Evolutionary conservation across 2,888 invertebrate species (phyloP).

Genomic region (Brenthis hecate): DNA sequence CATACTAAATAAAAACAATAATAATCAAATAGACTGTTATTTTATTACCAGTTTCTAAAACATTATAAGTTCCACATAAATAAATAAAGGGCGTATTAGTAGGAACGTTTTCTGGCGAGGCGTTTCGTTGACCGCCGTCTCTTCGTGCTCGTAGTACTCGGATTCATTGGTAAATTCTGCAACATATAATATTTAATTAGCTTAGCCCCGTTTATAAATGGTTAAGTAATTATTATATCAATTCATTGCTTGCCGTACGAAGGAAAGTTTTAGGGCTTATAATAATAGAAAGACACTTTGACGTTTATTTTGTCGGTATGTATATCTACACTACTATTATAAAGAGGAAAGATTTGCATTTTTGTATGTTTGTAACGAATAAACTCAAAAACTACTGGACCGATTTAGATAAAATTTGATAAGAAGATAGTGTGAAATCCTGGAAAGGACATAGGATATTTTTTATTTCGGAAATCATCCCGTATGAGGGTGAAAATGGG

Average conservation of each 20-base stretch:
- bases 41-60: not conserved
- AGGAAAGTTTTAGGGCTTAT: not conserved
- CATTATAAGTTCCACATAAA: not conserved
- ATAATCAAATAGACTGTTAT: not conserved
- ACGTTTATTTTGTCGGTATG: no score
- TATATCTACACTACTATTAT: no score
- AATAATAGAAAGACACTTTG: not conserved
- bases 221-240: not conserved
- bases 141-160: slow-evolving; percentile 44
- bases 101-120: slow-evolving; percentile 47
- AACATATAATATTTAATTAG: slow-evolving; percentile 21
- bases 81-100: slow-evolving; percentile 29
- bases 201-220: not conserved
- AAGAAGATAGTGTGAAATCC: no score
- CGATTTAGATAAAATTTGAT: no score
- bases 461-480: no score
- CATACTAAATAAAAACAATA: no score
- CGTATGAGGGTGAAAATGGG: no score
- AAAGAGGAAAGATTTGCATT: no score
- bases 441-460: no score
- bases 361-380: no score
- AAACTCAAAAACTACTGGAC: no score
- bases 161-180: slow-evolving; percentile 45
- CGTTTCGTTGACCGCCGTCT: slow-evolving; percentile 40
- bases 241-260: not conserved